These are phyloP conservation scores for Barypeithes pellucidus DNA, from an alignment of 2,888 invertebrate genomes.

Conservation along the genomic window DNA sequence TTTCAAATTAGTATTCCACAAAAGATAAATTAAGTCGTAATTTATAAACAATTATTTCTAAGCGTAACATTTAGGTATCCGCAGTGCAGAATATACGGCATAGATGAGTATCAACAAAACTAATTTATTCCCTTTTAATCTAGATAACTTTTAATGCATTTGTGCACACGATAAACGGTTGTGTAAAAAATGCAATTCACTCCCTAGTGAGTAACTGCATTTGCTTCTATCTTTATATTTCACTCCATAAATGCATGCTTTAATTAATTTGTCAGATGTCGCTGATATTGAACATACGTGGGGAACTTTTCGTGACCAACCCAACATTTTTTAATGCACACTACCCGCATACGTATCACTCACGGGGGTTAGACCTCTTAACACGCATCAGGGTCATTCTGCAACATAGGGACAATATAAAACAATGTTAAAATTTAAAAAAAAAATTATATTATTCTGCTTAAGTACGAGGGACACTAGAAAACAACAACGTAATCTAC, in stretches of 20 bases:
- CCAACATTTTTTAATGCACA: slow-evolving; percentile 19
- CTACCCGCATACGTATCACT: slow-evolving; percentile 25
- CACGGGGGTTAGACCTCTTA: slow-evolving; percentile 24
- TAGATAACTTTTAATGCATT: neutral
- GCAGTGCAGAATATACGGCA: no score
- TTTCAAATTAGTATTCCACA: no score
- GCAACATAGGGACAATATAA: no score
- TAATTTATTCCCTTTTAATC: neutral
- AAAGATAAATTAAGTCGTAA: no score
- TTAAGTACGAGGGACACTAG: no score
- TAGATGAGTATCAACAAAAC: neutral
- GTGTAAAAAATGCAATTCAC: neutral
- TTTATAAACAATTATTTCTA: no score
- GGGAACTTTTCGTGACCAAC: slow-evolving; percentile 7
- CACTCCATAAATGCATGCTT: neutral
- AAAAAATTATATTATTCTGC: no score
- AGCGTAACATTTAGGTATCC: no score
- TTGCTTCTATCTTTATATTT: slow-evolving; percentile 8
- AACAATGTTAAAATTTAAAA: no score
- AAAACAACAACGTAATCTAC: no score
- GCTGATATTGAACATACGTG: neutral
- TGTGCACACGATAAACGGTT: slow-evolving; percentile 1
- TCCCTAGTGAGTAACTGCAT: neutral
- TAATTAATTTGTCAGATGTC: slow-evolving; percentile 25
- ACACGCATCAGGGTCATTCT: slow-evolving; percentile 33